Conservation (phyloP, 2,113 vertebrate species). For the Struthio camelus region DNA sequence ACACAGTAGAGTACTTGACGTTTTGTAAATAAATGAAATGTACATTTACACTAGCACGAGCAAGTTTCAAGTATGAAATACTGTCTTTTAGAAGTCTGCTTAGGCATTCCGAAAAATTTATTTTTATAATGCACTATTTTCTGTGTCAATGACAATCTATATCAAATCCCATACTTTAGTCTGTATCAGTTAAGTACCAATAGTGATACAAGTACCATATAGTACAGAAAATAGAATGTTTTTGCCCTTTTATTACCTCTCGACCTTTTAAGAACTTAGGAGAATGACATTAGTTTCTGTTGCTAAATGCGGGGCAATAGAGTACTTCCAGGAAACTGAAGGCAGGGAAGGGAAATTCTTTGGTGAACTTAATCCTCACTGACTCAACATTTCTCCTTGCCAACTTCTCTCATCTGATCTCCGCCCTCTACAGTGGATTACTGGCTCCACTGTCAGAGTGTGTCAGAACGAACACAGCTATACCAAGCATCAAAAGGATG, state of each 20-base stretch:
- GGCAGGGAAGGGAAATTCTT: neutral
- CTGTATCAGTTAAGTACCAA: neutral
- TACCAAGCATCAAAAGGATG: accelerated
- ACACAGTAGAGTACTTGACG: neutral
- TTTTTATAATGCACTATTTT: neutral
- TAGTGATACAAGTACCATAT: neutral
- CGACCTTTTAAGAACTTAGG: neutral
- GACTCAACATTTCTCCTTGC: neutral
- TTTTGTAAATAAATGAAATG: neutral
- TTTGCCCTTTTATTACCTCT: neutral
- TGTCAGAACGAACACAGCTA: neutral
- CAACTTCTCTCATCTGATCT: neutral
- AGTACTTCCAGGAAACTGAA: neutral
- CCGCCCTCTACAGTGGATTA: no score
- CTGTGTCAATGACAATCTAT: neutral
- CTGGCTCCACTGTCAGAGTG: neutral
- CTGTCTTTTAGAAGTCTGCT: neutral
- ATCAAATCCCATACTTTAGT: neutral
- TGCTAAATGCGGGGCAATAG: neutral
- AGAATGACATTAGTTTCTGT: neutral
- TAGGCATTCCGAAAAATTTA: neutral
- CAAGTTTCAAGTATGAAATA: neutral
- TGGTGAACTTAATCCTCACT: neutral
- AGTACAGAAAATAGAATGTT: neutral
- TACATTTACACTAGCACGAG: neutral